These are phyloP conservation scores for Ursus arctos DNA, from an alignment of 2,113 vertebrate genomes.

Conservation along the genomic window DNA sequence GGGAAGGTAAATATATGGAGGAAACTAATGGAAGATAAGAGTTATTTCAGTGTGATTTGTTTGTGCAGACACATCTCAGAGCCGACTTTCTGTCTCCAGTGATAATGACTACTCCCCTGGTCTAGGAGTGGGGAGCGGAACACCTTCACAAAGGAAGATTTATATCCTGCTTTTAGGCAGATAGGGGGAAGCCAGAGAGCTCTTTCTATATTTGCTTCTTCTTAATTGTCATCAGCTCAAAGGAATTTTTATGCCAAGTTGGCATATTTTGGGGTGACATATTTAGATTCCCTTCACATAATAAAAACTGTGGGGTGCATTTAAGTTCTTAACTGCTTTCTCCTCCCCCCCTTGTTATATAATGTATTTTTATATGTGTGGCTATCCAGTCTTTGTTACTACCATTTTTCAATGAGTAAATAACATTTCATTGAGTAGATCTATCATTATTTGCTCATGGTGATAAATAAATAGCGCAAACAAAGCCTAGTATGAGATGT, in stretches of 20 bases:
- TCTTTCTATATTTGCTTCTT: background rate
- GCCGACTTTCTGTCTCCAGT: background rate
- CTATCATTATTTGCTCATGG: background rate
- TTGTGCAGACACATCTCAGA: background rate
- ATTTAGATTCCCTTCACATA: background rate
- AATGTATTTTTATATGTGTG: background rate
- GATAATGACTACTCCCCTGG: background rate
- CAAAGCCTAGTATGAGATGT: background rate
- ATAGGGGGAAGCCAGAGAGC: background rate
- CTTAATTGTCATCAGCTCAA: background rate
- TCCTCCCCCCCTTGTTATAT: background rate
- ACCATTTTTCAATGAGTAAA: slow-evolving; percentile 31
- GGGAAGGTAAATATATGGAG: background rate
- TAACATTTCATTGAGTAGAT: background rate
- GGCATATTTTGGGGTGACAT: background rate
- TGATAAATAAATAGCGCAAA: background rate
- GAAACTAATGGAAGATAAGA: background rate
- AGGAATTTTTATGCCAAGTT: background rate
- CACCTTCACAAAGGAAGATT: background rate
- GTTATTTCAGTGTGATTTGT: background rate
- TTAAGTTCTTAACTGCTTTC: background rate
- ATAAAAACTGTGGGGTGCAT: background rate
- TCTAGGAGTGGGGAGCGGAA: background rate
- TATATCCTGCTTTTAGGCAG: background rate
- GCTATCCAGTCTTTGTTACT: background rate